Base-by-base conservation (phyloP, 2,113 vertebrate species). In the Syrmaticus mikado region DNA sequence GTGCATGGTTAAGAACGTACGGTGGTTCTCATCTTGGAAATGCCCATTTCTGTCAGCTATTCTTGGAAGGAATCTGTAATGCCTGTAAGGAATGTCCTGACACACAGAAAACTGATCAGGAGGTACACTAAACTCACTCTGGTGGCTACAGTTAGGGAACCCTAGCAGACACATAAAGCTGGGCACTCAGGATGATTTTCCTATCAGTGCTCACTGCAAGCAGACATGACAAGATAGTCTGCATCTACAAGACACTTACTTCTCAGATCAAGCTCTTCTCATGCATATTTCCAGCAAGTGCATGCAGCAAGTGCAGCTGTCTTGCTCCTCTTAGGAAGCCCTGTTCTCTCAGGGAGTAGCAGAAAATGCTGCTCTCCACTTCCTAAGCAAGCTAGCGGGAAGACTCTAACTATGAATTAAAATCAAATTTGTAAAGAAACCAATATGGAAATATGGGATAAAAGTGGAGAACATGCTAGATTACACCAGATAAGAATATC, bases 351-450 rank as follows among this genome's bases (percentile, higher is more conserved):
- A 50, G 1, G 5, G 36, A 34, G 28, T 0, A 81, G 60, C 75
- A 67, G 80, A 38, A 67, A 80, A 78, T 58, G 40, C 34, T 81
- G 28, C 46, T 40, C 40, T 45, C 10, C 52, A 36, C 34, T 86
- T 53, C 50, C 66, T 43, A 32, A 67, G 18, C 28, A 90, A 19
- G 77, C 0, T n/a, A 25, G 53, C 4, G 50, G 30, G 16, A 93
- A 89, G 71, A 50, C 3, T 73, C 30, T 40, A 79, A 34, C 5
- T n/a, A 24, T 1, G 2, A 72, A 84, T 52, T 68, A 36, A 75
- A 92, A 46, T 30, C 58, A 20, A 36, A 43, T 75, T 92, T 84
- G 27, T 68, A 72, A 84, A 90, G 81, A 86, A 89, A 34, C 1
- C 16, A 85, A 36, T 24, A 81, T 78, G 40, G 21, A 74, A 80